Evolutionary conservation across 2,888 invertebrate genomes (phyloP).

Genomic region (Brachylomia viminalis): DNA sequence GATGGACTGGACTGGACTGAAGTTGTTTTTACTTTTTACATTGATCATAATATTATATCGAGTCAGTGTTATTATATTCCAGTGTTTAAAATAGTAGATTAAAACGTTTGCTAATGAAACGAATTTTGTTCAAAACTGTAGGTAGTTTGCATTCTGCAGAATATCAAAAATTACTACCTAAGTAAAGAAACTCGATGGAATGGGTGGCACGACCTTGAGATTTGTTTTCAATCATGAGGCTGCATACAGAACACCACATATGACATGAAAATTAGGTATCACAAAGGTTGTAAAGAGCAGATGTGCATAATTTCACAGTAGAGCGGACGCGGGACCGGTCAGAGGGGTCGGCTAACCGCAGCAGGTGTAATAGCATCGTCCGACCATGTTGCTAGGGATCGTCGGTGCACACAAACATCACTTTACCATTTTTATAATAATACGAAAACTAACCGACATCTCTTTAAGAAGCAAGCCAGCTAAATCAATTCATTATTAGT

Average conservation of each 20-base stretch:
- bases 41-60: not conserved
- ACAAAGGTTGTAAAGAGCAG: constrained; percentile 74
- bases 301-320: constrained; percentile 88
- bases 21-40: not conserved
- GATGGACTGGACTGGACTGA: not conserved
- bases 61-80: not conserved
- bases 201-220: constrained; percentile 37
- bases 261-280: constrained; percentile 56
- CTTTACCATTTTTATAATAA: constrained; percentile 28
- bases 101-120: not conserved
- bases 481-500: not conserved
- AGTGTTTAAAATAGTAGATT: not conserved
- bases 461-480: not conserved
- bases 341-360: constrained; percentile 81
- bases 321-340: constrained; percentile 84
- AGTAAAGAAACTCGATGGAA: not conserved
- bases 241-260: constrained; percentile 27
- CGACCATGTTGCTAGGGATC: constrained; percentile 58
- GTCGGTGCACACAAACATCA: constrained; percentile 34
- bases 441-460: constrained; percentile 4
- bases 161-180: not conserved
- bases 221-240: constrained; percentile 16
- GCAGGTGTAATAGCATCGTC: constrained; percentile 81
- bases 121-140: not conserved
- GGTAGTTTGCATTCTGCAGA: not conserved